Conservation (phyloP, 2,113 vertebrate genomes). For the Corythoichthys intestinalis region DNA sequence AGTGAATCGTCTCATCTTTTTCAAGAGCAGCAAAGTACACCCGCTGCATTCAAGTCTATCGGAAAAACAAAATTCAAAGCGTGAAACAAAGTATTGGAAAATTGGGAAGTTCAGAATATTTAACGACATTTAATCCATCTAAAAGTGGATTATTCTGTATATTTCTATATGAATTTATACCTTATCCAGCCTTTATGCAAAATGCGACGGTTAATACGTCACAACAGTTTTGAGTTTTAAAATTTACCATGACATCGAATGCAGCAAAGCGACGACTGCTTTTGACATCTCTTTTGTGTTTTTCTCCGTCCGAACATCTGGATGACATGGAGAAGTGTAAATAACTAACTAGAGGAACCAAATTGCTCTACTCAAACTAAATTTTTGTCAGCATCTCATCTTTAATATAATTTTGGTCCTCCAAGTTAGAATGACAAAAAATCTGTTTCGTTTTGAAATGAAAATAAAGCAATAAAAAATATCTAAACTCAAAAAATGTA, state of each 20-base stretch:
- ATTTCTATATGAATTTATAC: not conserved
- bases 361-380: not conserved
- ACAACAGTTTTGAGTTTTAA: fast-evolving
- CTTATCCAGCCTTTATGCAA: not conserved
- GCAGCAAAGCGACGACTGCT: slow-evolving; percentile 32
- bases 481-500: not conserved
- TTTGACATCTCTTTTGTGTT: slow-evolving; percentile 32
- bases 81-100: not conserved
- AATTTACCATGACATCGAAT: slow-evolving; percentile 14
- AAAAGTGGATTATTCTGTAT: not conserved
- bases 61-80: not conserved
- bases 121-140: not conserved
- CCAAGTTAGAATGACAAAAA: not conserved
- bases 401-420: not conserved
- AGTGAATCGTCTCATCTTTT: slow-evolving; percentile 33
- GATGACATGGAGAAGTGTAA: slow-evolving; percentile 5
- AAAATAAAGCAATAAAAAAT: not conserved
- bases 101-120: too few species aligned
- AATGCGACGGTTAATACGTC: not conserved
- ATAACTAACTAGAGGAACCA: not conserved
- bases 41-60: slow-evolving; percentile 23
- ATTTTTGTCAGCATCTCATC: not conserved
- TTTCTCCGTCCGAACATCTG: slow-evolving; percentile 33
- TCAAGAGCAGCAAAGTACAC: slow-evolving; percentile 12
- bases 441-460: not conserved